phyloP scores from a whole-genome alignment of 1,140 invertebrate genomes.

The Dysdera silvatica region DNA sequence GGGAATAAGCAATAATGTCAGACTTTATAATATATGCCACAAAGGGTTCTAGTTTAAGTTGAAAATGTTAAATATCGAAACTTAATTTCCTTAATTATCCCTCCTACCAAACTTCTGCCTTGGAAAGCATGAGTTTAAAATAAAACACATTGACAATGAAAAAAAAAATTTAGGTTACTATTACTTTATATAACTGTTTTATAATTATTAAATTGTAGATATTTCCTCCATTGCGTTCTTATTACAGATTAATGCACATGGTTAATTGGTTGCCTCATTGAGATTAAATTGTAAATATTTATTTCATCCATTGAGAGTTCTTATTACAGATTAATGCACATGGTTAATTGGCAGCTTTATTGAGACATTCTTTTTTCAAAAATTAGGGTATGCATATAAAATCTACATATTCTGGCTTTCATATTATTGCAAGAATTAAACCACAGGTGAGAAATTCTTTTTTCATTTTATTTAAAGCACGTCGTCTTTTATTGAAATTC shows the following conservation, averaged over 20 bases:
- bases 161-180: too few relatives aligned
- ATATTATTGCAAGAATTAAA: conserved; percentile 77
- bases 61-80: too few relatives aligned
- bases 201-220: too few relatives aligned
- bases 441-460: conserved; percentile 52
- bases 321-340: not conserved
- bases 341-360: not conserved
- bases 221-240: too few relatives aligned
- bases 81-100: too few relatives aligned
- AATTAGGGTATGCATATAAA: conserved; percentile 70
- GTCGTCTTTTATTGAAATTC: conserved; percentile 41
- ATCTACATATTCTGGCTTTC: conserved; percentile 73
- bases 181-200: too few relatives aligned
- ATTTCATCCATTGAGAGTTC: not conserved
- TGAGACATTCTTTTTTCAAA: conserved; percentile 20
- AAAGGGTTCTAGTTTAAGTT: too few relatives aligned
- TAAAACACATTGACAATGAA: too few relatives aligned
- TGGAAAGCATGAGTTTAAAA: too few relatives aligned
- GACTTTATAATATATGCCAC: too few relatives aligned
- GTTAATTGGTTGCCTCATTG: not conserved
- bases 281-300: not conserved
- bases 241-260: not conserved
- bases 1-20: too few relatives aligned
- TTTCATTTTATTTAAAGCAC: not conserved
- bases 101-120: too few relatives aligned